Percentiles rank a stretch among this genome's conserved stretches.
Conservation (phyloP, 2,888 invertebrate genomes). For the Agriotes lineatus region DNA sequence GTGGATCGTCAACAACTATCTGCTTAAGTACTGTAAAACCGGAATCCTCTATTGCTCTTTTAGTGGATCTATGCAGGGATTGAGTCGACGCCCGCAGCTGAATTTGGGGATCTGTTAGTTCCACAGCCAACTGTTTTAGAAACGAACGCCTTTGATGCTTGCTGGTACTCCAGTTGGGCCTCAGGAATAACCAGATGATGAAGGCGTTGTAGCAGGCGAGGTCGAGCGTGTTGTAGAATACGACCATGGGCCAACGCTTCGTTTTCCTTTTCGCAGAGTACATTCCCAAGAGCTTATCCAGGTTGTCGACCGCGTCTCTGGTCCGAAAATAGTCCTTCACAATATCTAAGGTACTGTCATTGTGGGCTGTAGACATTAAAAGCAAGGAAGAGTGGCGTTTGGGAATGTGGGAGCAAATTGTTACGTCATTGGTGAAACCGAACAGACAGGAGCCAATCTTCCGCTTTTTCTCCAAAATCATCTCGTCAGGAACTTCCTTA, state of each 20-base stretch:
- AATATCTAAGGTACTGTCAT: background rate
- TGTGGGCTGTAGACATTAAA: background rate
- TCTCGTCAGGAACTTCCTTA: background rate
- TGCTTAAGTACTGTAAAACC: background rate
- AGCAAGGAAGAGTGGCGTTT: background rate
- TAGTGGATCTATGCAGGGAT: background rate
- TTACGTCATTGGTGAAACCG: background rate
- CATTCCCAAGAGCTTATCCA: background rate
- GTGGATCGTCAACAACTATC: background rate
- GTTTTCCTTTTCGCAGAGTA: conserved; percentile 5
- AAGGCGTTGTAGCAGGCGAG: conserved; percentile 1
- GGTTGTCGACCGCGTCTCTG: background rate
- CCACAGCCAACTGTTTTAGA: background rate
- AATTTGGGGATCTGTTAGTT: conserved; percentile 1
- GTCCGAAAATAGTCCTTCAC: background rate
- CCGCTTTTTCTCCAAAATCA: background rate
- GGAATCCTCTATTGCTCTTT: background rate
- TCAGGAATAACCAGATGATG: background rate
- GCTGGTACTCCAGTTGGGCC: background rate
- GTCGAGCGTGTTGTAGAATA: background rate
- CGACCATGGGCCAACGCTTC: background rate
- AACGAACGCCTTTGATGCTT: background rate
- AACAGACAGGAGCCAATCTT: background rate
- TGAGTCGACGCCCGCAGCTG: background rate
- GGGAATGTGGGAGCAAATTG: background rate